Evolutionary conservation across 2,113 vertebrate genomes (phyloP).

Genomic region (Notiomystis cincta): DNA sequence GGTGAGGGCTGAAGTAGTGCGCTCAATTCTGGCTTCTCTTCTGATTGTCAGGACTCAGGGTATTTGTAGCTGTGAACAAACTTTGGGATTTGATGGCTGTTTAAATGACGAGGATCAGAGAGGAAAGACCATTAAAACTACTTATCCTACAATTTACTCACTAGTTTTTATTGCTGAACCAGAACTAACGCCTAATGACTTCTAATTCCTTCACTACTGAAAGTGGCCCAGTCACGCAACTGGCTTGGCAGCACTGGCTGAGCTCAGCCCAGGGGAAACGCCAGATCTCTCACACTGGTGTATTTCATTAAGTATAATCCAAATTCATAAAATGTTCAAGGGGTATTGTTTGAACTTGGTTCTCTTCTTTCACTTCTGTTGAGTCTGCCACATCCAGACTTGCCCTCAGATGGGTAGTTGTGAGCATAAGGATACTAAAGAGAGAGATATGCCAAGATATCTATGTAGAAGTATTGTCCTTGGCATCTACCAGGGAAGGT

Average conservation of each 20-base stretch:
- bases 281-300: neutral
- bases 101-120: neutral
- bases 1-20: neutral
- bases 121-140: neutral
- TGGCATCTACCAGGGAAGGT: neutral
- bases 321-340: neutral
- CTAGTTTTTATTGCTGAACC: neutral
- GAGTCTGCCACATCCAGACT: neutral
- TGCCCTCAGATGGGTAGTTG: neutral
- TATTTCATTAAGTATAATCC: neutral
- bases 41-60: rapidly evolving
- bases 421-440: neutral
- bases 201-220: neutral
- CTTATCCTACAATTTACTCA: neutral
- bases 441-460: neutral
- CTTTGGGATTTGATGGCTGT: neutral
- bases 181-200: neutral
- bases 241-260: neutral
- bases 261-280: neutral
- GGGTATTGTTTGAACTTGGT: neutral
- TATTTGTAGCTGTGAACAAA: neutral
- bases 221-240: neutral
- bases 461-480: neutral
- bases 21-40: neutral
- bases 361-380: neutral